Evolutionary conservation across 2,113 vertebrate genomes (phyloP).

Genomic region (Pygoscelis antarcticus): DNA sequence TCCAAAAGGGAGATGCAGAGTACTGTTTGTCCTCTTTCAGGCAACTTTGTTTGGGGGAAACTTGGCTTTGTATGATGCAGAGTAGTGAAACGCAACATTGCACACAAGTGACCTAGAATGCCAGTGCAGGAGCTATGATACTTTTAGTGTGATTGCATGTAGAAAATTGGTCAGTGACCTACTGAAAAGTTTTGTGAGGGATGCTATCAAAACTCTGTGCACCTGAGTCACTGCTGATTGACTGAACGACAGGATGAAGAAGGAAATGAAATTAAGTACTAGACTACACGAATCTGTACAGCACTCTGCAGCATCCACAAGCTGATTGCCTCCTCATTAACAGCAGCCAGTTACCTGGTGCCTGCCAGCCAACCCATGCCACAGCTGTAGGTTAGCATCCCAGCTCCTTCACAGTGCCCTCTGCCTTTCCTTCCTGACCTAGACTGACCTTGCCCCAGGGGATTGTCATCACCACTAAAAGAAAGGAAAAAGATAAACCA

Average conservation of each 20-base stretch:
- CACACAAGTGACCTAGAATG: not conserved
- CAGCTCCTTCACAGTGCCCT: rapidly evolving
- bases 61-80: not conserved
- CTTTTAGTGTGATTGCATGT: not conserved
- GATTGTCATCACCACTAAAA: not conserved
- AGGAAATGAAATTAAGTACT: not conserved
- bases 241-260: not conserved
- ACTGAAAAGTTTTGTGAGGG: not conserved
- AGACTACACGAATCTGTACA: not conserved
- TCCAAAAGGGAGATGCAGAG: not conserved
- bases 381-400: not conserved
- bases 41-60: not conserved
- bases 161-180: not conserved
- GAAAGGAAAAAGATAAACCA: not conserved
- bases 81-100: not conserved
- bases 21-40: not conserved
- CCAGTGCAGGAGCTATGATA: not conserved
- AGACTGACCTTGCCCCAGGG: not conserved
- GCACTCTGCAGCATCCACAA: not conserved
- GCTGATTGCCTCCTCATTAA: not conserved
- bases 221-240: not conserved
- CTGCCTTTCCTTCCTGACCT: not conserved
- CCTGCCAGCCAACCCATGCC: not conserved
- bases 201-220: not conserved
- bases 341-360: not conserved